Percentiles rank a stretch among this genome's conserved stretches.
phyloP scores from a whole-genome alignment of 2,888 invertebrate genomes.

The Therioaphis trifolii region DNA sequence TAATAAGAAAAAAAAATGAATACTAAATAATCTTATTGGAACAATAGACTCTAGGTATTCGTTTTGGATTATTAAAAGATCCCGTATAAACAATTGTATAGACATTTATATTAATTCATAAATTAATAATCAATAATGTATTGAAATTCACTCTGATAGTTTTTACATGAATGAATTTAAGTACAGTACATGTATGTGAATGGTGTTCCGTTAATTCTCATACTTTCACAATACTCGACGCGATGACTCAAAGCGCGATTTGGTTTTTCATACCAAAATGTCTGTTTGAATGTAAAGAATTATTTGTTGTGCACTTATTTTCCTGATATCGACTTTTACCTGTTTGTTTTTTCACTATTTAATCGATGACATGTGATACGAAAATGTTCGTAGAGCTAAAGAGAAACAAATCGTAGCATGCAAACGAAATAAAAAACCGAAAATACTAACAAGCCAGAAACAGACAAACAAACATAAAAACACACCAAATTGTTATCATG shows the following conservation, averaged over 20 bases:
- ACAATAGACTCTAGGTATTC: neutral
- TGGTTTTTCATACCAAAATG: neutral
- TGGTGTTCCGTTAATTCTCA: neutral
- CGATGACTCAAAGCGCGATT: neutral
- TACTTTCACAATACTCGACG: constrained; percentile 6
- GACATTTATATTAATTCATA: neutral
- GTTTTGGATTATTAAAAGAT: neutral
- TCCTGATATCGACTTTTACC: neutral
- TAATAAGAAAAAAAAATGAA: no score
- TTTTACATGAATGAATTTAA: neutral
- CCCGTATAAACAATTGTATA: neutral
- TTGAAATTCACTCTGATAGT: neutral
- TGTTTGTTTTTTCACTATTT: neutral
- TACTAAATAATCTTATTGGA: neutral
- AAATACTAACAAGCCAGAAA: neutral
- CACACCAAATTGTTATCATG: no score
- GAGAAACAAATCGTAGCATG: neutral
- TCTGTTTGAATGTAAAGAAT: neutral
- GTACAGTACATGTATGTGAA: neutral
- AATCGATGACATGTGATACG: neutral
- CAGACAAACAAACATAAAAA: neutral
- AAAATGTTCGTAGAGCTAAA: no score
- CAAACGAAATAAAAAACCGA: neutral
- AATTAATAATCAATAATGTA: neutral
- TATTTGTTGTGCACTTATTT: neutral